These are phyloP conservation scores for Anniella stebbinsi DNA, from an alignment of 2,797 vertebrate species.

Conservation along the genomic window DNA sequence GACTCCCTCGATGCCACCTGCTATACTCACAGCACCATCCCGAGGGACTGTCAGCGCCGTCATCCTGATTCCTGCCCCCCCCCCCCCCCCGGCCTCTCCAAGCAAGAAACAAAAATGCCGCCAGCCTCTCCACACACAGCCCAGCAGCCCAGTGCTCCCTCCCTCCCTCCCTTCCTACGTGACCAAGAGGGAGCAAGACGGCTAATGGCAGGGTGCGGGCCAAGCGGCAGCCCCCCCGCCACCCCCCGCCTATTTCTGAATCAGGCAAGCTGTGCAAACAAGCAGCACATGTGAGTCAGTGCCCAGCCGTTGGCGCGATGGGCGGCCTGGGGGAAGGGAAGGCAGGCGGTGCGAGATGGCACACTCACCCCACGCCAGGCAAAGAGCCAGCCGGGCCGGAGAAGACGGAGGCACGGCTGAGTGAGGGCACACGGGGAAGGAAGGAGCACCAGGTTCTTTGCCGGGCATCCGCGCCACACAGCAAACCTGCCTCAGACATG, in stretches of 20 bases:
- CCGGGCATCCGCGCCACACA: too few relatives aligned
- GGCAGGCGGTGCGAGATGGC: background rate
- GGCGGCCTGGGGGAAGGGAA: background rate
- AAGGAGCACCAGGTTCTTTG: too few relatives aligned
- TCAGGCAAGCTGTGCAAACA: slow-evolving; percentile 50
- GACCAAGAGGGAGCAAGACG: background rate
- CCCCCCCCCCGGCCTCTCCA: background rate
- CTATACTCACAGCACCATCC: background rate
- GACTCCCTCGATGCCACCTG: background rate
- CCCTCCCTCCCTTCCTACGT: rapidly evolving
- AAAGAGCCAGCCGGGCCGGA: background rate
- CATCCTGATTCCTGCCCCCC: background rate
- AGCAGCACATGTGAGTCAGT: slow-evolving; percentile 10
- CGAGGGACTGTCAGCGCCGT: background rate
- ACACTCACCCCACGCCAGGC: rapidly evolving
- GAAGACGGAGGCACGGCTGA: background rate
- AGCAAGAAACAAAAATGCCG: background rate
- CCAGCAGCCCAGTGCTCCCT: background rate
- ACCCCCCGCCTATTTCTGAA: slow-evolving; percentile 62
- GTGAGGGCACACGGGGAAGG: background rate
- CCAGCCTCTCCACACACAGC: background rate
- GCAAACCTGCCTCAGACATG: too few relatives aligned
- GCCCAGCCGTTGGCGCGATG: background rate
- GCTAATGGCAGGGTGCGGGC: slow-evolving; percentile 46
- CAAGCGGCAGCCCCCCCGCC: background rate